phyloP scores from a whole-genome alignment of 2,888 invertebrate genomes.

The Sipunculus nudus region DNA sequence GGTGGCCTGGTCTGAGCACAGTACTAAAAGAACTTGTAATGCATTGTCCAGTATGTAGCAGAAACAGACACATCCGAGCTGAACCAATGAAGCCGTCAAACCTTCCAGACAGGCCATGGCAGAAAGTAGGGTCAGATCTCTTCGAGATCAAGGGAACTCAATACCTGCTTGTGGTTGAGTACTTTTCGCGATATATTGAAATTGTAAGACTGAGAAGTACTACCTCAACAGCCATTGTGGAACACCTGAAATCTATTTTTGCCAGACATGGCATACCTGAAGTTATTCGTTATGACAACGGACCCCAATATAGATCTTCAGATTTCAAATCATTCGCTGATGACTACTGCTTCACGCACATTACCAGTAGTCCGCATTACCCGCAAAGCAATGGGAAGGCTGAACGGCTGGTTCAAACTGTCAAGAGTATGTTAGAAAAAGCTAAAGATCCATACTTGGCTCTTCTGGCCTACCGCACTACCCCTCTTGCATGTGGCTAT shows the following conservation, averaged over 20 bases:
- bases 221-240: constrained; percentile 1
- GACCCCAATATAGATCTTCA: too few species aligned
- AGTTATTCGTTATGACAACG: too few species aligned
- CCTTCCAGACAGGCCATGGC: constrained; percentile 11
- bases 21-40: too few species aligned
- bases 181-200: constrained; percentile 3
- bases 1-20: too few species aligned
- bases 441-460: constrained; percentile 32
- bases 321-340: too few species aligned
- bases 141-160: not conserved
- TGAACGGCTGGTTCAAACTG: not conserved
- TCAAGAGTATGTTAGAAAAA: not conserved
- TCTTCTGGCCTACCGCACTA: constrained; percentile 37
- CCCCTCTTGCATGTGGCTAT: constrained; percentile 39
- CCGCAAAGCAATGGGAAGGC: constrained; percentile 8
- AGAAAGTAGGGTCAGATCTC: constrained; percentile 14
- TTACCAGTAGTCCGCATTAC: constrained; percentile 1
- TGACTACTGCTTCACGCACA: not conserved
- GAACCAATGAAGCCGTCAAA: constrained; percentile 7
- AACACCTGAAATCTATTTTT: constrained; percentile 9
- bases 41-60: too few species aligned
- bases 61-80: too few species aligned
- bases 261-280: constrained; percentile 11
- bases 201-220: constrained; percentile 1
- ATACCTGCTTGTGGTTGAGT: constrained; percentile 14